Evolutionary conservation across 2,113 vertebrate species (phyloP).

Genomic region (Excalfactoria chinensis): DNA sequence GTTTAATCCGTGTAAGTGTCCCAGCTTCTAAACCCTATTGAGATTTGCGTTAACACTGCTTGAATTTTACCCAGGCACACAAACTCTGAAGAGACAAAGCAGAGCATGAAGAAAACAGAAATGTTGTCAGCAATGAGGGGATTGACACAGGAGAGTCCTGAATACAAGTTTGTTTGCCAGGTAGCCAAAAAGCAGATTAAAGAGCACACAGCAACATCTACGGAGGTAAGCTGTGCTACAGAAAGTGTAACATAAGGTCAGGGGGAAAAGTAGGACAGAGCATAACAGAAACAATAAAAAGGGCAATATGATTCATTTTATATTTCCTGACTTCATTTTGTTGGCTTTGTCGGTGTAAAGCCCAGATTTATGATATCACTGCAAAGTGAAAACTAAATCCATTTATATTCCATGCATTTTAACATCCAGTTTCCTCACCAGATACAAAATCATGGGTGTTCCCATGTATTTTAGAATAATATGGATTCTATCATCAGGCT

Average conservation of each 20-base stretch:
- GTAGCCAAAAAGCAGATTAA: neutral
- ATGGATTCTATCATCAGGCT: neutral
- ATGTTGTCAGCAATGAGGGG: neutral
- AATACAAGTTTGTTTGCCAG: neutral
- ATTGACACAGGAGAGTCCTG: neutral
- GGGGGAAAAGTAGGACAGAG: neutral
- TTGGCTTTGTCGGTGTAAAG: neutral
- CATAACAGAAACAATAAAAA: neutral
- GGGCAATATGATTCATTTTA: fast-evolving
- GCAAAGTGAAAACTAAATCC: neutral
- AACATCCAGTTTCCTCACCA: neutral
- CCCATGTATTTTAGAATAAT: neutral
- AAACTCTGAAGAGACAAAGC: neutral
- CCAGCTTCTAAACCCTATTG: neutral
- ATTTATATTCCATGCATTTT: neutral
- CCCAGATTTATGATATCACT: neutral
- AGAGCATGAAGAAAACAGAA: neutral
- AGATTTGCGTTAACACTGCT: neutral
- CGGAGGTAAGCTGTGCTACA: neutral
- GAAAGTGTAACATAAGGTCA: neutral
- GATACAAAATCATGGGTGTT: neutral
- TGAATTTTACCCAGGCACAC: neutral
- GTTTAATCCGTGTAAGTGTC: fast-evolving
- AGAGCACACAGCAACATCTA: neutral
- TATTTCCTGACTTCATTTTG: neutral